phyloP scores from a whole-genome alignment of 2,797 vertebrate species.

The Ptychadena robeensis region DNA sequence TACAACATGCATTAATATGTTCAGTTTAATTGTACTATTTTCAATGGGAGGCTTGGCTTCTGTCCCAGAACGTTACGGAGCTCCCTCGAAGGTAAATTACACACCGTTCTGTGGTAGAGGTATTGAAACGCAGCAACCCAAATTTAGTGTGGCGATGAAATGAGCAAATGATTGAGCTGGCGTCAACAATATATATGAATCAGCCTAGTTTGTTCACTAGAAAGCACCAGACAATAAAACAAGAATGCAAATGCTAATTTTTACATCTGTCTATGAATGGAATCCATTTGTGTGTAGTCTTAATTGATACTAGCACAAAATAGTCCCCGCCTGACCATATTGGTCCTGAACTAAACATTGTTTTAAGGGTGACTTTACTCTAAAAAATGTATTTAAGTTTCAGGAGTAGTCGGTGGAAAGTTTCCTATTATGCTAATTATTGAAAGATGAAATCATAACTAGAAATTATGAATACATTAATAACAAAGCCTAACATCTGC shows the following conservation, averaged over 20 bases:
- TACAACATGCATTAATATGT: slow-evolving; percentile 21
- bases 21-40: slow-evolving; percentile 15
- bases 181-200: slow-evolving; percentile 12
- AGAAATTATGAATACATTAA: too few species aligned
- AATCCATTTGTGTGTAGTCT: not conserved
- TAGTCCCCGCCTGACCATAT: not conserved
- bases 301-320: not conserved
- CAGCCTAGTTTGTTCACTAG: not conserved
- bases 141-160: not conserved
- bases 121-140: not conserved
- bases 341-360: not conserved
- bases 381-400: too few species aligned
- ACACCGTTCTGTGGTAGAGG: not conserved
- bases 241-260: not conserved
- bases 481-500: too few species aligned
- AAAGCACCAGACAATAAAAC: not conserved
- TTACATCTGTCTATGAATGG: not conserved
- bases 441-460: too few species aligned
- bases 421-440: too few species aligned
- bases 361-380: too few species aligned
- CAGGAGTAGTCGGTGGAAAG: too few species aligned
- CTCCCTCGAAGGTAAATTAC: slow-evolving; percentile 20
- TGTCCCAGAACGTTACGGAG: slow-evolving; percentile 8
- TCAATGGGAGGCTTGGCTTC: slow-evolving; percentile 12
- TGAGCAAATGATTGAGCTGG: slow-evolving; percentile 25